A percentile compares a stretch with the other conserved stretches of the same genome.
Evolutionary conservation across 2,888 invertebrate species (phyloP).

Genomic region (Eupeodes latifasciatus): DNA sequence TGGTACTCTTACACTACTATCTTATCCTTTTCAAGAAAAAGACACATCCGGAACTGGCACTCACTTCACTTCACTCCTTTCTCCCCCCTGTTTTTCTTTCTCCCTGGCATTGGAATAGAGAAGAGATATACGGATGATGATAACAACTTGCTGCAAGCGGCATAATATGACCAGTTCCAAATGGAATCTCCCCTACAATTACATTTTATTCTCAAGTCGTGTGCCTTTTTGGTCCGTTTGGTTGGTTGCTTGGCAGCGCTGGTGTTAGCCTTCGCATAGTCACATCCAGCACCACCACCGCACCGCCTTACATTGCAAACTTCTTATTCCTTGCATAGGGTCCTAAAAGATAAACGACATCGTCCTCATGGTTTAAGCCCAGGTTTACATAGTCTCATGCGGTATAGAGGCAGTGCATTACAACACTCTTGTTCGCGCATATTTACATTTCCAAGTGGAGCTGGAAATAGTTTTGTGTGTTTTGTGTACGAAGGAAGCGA

Average conservation of each 20-base stretch:
- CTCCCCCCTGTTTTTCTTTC: slow-evolving; percentile 1
- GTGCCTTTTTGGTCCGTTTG: slow-evolving; percentile 37
- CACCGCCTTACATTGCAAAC: slow-evolving; percentile 29
- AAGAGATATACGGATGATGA: slow-evolving; percentile 52
- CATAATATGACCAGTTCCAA: slow-evolving; percentile 68
- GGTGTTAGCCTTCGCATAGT: neutral
- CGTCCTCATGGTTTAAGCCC: slow-evolving; percentile 53
- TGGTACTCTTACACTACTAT: slow-evolving; percentile 4
- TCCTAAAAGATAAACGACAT: slow-evolving; percentile 69
- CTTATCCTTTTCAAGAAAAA: slow-evolving; percentile 37
- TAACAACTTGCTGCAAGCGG: slow-evolving; percentile 70
- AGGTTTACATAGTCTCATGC: slow-evolving; percentile 55
- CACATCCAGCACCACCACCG: no score
- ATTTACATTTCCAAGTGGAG: slow-evolving; percentile 74
- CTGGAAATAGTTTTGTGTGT: slow-evolving; percentile 59
- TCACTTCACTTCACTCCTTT: slow-evolving; percentile 29
- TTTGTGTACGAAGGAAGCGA: neutral
- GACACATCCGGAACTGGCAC: slow-evolving; percentile 62
- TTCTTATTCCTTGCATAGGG: slow-evolving; percentile 34
- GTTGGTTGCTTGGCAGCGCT: neutral
- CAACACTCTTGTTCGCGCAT: slow-evolving; percentile 68
- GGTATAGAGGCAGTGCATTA: slow-evolving; percentile 48
- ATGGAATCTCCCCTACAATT: slow-evolving; percentile 53
- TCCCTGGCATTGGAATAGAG: neutral
- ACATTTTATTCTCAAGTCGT: slow-evolving; percentile 53